Evolutionary conservation across 1,140 invertebrate species (phyloP), one percentile per base, ranked within the genome.

Genomic region (Eueides isabella): DNA sequence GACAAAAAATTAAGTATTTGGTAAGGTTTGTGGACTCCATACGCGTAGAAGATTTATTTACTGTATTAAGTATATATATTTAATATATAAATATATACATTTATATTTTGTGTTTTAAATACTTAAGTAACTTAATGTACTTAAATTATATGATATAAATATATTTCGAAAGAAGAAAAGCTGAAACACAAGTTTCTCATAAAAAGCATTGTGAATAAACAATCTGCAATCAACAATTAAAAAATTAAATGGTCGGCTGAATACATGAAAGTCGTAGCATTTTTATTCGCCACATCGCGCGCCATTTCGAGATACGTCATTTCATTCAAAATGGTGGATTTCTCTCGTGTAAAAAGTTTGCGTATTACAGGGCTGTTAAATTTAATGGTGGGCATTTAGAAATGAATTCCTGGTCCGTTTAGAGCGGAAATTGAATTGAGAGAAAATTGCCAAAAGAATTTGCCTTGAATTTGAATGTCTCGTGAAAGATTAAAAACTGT

Each of bases 251-350:
- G 44, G 62, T 28, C 19, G 70, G 33, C 62, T 38, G 69, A 64
- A 66, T 66, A 71, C 29, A 64, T 44, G 33, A 29, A 29, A 66
- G 63, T 30, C 66, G 55, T 67, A 61, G 38, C 44, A 26, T 35
- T 70, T 61, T 68, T 71, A 64, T 76, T 55, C 74, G 74, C 74
- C 65, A 67, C 64, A 72, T 76, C 61, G 74, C 65, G 26, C 74
- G 70, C 74, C 70, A 72, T 76, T 76, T 61, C 70, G 55, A 38
- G 74, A 72, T 72, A 76, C 74, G 74, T 76, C 74, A 76, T 38
- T 76, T 71, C 44, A 44, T 38, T 61, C 48, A 75, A 75, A 72
- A 76, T 76, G 74, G 74, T 65, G 69, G 55, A 30, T 71, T 48
- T 35, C 68, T 71, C 73, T 31, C 62, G 68, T 67, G 41, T 75